Conservation (phyloP, 92 coral and sea anemone genomes). For the Parazoanthus atlanticus region DNA sequence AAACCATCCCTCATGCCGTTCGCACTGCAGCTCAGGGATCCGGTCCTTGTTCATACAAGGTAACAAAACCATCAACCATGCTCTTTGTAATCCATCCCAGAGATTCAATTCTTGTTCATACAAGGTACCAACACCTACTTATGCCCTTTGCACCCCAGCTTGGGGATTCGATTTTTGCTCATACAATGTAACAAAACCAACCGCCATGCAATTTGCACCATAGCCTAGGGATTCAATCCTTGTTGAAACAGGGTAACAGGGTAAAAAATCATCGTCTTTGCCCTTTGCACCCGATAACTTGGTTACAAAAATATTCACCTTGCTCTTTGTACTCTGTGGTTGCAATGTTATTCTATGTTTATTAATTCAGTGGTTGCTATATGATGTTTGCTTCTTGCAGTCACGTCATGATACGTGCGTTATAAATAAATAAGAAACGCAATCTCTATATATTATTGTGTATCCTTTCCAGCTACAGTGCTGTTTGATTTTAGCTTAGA, state of each 20-base stretch:
- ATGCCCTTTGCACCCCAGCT: slow-evolving; percentile 29
- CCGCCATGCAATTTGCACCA: slow-evolving; percentile 60
- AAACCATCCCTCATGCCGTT: background rate
- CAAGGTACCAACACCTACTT: background rate
- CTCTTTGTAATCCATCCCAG: background rate
- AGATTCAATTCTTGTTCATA: slow-evolving; percentile 10
- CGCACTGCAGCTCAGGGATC: slow-evolving; percentile 48
- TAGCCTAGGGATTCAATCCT: slow-evolving; percentile 76
- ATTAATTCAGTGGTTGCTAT: no score
- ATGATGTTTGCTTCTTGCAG: no score
- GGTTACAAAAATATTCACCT: background rate
- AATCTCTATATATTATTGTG: no score
- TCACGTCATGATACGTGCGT: no score
- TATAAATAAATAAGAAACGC: no score
- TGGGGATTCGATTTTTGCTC: slow-evolving; percentile 5
- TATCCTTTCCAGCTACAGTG: no score
- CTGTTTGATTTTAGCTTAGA: no score
- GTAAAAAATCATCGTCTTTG: background rate
- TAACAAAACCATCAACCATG: slow-evolving; percentile 34
- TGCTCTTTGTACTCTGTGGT: slow-evolving; percentile 57
- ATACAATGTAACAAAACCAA: background rate
- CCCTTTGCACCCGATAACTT: background rate
- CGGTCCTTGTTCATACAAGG: slow-evolving; percentile 83
- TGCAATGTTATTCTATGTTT: no score
- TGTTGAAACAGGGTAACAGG: background rate